phyloP scores from a whole-genome alignment of 2,113 vertebrate genomes.

The Chlamydotis undulata region DNA sequence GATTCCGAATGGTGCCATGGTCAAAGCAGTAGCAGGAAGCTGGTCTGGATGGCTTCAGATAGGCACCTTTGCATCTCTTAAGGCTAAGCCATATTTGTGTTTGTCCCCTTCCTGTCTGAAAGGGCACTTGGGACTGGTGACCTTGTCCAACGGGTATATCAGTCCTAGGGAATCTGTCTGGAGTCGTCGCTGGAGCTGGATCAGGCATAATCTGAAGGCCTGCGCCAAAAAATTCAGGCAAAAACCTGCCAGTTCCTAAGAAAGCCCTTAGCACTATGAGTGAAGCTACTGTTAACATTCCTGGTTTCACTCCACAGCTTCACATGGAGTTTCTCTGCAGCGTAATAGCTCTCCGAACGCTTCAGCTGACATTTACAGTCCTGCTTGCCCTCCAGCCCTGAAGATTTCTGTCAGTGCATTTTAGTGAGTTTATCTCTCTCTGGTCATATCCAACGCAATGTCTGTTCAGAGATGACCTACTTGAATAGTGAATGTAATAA shows the following conservation, averaged over 20 bases:
- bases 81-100: not conserved
- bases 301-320: not conserved
- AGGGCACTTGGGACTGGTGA: not conserved
- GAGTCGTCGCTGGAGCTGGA: not conserved
- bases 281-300: not conserved
- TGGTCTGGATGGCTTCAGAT: not conserved
- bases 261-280: not conserved
- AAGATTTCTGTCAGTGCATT: slow-evolving; percentile 79
- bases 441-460: slow-evolving; percentile 3
- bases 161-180: not conserved
- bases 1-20: accelerated
- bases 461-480: slow-evolving; percentile 49
- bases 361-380: not conserved
- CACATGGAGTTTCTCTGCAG: not conserved
- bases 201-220: not conserved
- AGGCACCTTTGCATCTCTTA: not conserved
- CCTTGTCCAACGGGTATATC: not conserved
- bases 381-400: not conserved
- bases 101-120: not conserved
- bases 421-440: slow-evolving; percentile 43
- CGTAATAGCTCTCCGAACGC: accelerated
- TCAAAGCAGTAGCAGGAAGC: not conserved
- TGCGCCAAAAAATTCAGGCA: not conserved
- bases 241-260: not conserved
- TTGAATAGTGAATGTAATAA: slow-evolving; percentile 15